Percentiles rank a stretch among this genome's conserved stretches.
phyloP scores from a whole-genome alignment of 2,888 invertebrate genomes.

The Catocala fraxini region DNA sequence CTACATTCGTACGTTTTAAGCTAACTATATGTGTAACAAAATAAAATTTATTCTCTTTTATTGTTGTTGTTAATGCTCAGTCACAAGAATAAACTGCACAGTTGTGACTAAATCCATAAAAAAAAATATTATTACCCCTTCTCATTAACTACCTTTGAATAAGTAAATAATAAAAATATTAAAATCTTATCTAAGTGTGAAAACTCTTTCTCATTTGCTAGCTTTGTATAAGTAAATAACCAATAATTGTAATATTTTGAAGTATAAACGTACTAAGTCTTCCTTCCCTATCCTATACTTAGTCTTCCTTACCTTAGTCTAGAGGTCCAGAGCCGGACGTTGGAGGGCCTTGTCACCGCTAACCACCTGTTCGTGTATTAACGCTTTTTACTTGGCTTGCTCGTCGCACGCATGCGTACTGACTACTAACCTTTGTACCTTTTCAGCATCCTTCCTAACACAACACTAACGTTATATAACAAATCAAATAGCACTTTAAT shows the following conservation, averaged over 20 bases:
- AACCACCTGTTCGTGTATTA: slow-evolving; percentile 69
- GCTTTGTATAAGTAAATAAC: too few species aligned
- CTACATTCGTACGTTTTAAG: too few species aligned
- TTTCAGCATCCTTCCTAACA: slow-evolving; percentile 85
- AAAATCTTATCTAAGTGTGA: too few species aligned
- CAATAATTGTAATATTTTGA: background rate
- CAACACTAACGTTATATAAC: slow-evolving; percentile 70
- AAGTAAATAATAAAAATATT: too few species aligned
- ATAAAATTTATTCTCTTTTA: background rate
- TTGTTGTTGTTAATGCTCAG: background rate
- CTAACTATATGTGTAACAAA: too few species aligned
- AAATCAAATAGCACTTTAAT: slow-evolving; percentile 57
- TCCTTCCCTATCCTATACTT: slow-evolving; percentile 33
- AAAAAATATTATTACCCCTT: too few species aligned
- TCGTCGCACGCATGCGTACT: slow-evolving; percentile 84
- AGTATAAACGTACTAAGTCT: slow-evolving; percentile 3
- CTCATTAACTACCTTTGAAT: too few species aligned
- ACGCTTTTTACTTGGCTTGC: slow-evolving; percentile 80
- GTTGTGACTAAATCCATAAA: too few species aligned
- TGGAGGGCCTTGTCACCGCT: slow-evolving; percentile 75
- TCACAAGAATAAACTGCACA: background rate
- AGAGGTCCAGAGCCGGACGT: slow-evolving; percentile 41
- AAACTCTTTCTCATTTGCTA: too few species aligned
- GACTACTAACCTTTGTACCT: slow-evolving; percentile 85
- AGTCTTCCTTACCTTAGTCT: slow-evolving; percentile 53